Evolutionary conservation across 2,888 invertebrate species (phyloP), one percentile per base, ranked within the genome.

Genomic region (Tetropium fuscum): DNA sequence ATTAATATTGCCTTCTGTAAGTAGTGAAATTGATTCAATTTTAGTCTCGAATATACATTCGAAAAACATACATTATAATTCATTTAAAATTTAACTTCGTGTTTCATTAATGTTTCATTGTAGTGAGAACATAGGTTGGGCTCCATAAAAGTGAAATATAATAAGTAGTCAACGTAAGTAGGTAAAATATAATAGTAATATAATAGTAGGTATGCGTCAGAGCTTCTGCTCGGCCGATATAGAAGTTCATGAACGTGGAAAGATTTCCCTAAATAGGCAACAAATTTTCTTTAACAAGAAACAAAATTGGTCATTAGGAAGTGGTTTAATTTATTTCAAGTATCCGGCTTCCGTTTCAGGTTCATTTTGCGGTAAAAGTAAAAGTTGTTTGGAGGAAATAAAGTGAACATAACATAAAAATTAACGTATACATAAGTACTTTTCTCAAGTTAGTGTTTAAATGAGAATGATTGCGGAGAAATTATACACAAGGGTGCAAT

Each of bases 401-500:
- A 57, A 68, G 68, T 64, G 67, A 63, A 66, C 68, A 71, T 72
- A 73, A 72, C 72, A 71, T 73, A 81, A 81, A 81, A 81, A 81
- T 81, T 80, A 81, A 81, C 80, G 80, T 78, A 75, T 76, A 78
- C 79, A 78, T 80, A 80, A 80, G 79, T 80, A 78, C 77, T 77
- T 78, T 79, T 77, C 78, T 78, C 76, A 75, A 80, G 80, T 80
- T 79, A 76, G 77, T 80, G 80, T 80, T 80, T 81, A 81, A 81
- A 81, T 79, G 80, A 79, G 79, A 81, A 81, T 81, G 81, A 81
- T 81, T 80, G 80, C 77, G 76, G 76, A 63, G 74, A 77, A 81
- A 81, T 81, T 79, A 78, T 80, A 80, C 81, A 79, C 81, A 78
- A 74, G 81, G 81, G 81, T 77, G 79, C 77, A 74, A 76, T 81